Conservation (phyloP, 2,113 vertebrate genomes). For the Hyla sarda region DNA sequence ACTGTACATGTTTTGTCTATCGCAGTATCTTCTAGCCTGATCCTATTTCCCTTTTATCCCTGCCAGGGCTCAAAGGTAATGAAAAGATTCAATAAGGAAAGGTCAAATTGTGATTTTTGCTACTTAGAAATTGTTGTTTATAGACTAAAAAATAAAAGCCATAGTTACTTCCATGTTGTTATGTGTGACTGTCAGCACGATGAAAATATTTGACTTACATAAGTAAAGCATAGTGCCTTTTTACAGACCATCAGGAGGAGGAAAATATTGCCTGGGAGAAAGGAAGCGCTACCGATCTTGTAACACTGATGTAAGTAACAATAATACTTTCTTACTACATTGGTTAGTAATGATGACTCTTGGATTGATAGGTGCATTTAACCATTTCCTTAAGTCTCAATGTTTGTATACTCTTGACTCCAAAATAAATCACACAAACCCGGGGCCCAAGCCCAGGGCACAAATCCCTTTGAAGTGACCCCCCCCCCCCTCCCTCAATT, state of each 20-base stretch:
- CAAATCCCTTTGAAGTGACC: too few relatives aligned
- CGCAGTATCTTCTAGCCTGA: neutral
- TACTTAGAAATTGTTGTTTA: neutral
- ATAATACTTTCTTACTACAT: neutral
- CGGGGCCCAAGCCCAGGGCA: too few relatives aligned
- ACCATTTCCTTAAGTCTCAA: neutral
- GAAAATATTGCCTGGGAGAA: constrained; percentile 97
- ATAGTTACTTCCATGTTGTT: constrained; percentile 26
- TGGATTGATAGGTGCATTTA: neutral
- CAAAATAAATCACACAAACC: too few relatives aligned
- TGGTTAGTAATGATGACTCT: neutral
- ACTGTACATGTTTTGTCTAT: constrained; percentile 19
- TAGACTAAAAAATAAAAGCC: constrained; percentile 1
- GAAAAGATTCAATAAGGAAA: constrained; percentile 31
- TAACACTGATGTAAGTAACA: constrained; percentile 93
- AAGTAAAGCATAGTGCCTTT: constrained; percentile 67
- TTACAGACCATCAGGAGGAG: constrained; percentile 94
- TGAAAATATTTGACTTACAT: constrained; percentile 58
- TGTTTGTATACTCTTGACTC: neutral
- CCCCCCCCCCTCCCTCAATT: too few relatives aligned
- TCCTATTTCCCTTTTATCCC: neutral
- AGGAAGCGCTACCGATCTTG: constrained; percentile 96
- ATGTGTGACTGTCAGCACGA: neutral
- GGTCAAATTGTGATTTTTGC: neutral
- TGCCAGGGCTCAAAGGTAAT: neutral